phyloP scores from a whole-genome alignment of 2,888 invertebrate genomes.

The Trypoxylon attenuatum region DNA sequence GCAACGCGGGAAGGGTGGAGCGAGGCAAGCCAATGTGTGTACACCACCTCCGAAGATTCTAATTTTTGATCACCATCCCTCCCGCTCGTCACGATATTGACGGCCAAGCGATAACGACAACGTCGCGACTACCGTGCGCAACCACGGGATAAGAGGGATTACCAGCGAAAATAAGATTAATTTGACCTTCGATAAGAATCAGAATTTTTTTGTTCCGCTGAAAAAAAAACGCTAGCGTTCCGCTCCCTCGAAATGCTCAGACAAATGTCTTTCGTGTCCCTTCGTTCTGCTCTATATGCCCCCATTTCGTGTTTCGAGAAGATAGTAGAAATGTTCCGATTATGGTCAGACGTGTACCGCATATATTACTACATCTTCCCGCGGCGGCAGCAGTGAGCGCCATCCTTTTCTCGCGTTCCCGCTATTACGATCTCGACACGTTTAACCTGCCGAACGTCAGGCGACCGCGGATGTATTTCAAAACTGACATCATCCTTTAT shows the following conservation, averaged over 20 bases:
- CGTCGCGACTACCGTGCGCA: no score
- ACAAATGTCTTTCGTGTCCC: constrained; percentile 14
- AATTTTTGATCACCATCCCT: no score
- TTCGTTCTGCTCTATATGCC: constrained; percentile 7
- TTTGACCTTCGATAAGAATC: neutral
- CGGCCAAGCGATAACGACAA: no score
- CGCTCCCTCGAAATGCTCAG: neutral
- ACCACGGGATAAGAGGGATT: no score
- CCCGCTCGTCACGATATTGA: no score
- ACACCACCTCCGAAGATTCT: no score
- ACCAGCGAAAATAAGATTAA: no score
- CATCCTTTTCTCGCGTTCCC: constrained; percentile 17
- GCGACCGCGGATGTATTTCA: constrained; percentile 7
- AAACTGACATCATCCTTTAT: constrained; percentile 19
- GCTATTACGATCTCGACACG: constrained; percentile 29
- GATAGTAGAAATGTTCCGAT: constrained; percentile 38
- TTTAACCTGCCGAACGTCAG: constrained; percentile 13
- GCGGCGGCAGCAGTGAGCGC: constrained; percentile 18
- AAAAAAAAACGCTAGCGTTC: constrained; percentile 7
- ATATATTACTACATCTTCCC: constrained; percentile 20
- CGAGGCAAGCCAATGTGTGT: no score
- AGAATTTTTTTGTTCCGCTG: no score
- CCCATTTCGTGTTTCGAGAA: constrained; percentile 19
- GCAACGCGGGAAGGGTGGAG: no score
- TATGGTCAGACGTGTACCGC: constrained; percentile 43